Evolutionary conservation across 2,113 vertebrate genomes (phyloP).

Genomic region (Felis chaus): DNA sequence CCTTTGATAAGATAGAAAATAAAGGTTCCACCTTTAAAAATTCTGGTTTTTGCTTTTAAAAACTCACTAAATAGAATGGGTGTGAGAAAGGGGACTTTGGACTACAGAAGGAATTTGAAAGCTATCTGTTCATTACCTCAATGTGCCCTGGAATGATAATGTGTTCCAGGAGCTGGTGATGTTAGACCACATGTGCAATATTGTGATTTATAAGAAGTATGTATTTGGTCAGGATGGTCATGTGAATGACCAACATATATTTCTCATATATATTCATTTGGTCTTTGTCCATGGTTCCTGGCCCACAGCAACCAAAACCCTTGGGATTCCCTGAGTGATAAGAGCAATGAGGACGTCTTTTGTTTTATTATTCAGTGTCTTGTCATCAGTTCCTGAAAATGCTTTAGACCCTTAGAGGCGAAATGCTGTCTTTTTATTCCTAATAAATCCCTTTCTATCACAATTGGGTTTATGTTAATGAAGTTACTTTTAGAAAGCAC

Average conservation of each 20-base stretch:
- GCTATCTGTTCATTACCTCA: not conserved
- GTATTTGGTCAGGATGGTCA: not conserved
- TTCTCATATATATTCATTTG: not conserved
- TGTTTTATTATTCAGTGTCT: not conserved
- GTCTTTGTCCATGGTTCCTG: not conserved
- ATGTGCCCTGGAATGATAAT: not conserved
- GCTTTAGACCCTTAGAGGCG: not conserved
- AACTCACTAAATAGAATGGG: not conserved
- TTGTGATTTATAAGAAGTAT: not conserved
- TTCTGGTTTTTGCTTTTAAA: not conserved
- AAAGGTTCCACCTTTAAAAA: not conserved
- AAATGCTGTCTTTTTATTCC: not conserved
- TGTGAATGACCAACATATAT: not conserved
- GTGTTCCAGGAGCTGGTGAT: not conserved
- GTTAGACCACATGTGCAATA: not conserved
- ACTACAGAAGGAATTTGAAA: not conserved
- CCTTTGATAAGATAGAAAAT: not conserved
- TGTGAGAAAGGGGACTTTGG: not conserved
- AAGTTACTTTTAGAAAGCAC: not conserved
- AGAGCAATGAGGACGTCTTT: not conserved
- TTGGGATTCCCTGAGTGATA: not conserved
- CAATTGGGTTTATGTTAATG: not conserved
- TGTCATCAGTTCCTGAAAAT: not conserved
- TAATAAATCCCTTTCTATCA: not conserved
- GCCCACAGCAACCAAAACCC: not conserved